A percentile compares a stretch with the other conserved stretches of the same genome.
These are phyloP conservation scores for Cremastinae sp. DNA, from an alignment of 2,888 invertebrate genomes.

Conservation along the genomic window DNA sequence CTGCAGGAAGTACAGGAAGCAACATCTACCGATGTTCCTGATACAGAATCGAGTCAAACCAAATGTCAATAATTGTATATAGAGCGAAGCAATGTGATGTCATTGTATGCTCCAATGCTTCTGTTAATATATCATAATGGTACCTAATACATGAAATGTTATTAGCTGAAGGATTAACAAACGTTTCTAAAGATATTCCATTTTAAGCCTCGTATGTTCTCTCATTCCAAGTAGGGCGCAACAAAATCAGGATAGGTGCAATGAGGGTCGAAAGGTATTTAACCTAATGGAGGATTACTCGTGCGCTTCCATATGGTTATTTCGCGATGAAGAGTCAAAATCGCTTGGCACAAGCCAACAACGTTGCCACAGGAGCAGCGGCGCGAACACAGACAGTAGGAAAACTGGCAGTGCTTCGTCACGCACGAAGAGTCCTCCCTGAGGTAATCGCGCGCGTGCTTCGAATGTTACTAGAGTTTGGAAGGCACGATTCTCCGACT, in stretches of 20 bases:
- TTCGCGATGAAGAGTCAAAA: slow-evolving; percentile 35
- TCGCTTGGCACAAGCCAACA: slow-evolving; percentile 18
- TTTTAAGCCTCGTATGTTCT: not conserved
- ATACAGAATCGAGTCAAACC: too few relatives aligned
- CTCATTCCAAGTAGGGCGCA: slow-evolving; percentile 10
- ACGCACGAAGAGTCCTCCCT: slow-evolving; percentile 65
- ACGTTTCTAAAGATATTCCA: too few relatives aligned
- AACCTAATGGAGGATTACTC: slow-evolving; percentile 41
- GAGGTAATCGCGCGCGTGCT: slow-evolving; percentile 67
- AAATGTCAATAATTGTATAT: too few relatives aligned
- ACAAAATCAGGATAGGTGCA: slow-evolving; percentile 11
- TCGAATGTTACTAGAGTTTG: slow-evolving; percentile 62
- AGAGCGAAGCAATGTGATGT: too few relatives aligned
- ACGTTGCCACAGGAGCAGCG: slow-evolving; percentile 32
- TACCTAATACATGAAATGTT: too few relatives aligned
- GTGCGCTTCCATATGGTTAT: slow-evolving; percentile 38
- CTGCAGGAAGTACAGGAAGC: slow-evolving; percentile 25
- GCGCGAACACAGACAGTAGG: slow-evolving; percentile 16
- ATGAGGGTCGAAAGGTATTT: slow-evolving; percentile 12
- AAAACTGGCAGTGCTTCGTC: slow-evolving; percentile 60
- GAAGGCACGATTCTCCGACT: slow-evolving; percentile 35
- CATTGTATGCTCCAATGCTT: too few relatives aligned
- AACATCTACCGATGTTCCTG: slow-evolving; percentile 33
- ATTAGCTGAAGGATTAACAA: too few relatives aligned
- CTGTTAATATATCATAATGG: too few relatives aligned